Evolutionary conservation across 2,797 vertebrate genomes (phyloP), one percentile per base, ranked within the genome.

Genomic region (Arrhamphus sclerolepis): DNA sequence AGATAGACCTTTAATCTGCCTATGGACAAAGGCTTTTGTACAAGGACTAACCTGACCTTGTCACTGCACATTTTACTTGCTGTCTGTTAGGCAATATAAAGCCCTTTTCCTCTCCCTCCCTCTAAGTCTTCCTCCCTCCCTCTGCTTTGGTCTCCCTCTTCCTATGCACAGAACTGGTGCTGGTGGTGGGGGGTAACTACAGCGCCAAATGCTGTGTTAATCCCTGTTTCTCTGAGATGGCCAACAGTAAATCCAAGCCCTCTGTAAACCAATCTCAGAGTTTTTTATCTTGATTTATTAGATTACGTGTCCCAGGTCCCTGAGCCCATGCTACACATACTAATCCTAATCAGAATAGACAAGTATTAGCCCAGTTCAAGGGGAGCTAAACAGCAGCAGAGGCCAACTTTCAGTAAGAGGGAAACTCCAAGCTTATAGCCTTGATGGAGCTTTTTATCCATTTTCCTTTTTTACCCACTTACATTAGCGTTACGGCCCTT

Each of bases 1-100:
- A 92, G 92, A 93, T 93, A 94, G 93, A 93, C 93, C 92, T 95
- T 94, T 97, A 95, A 96, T 95, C 94, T 94, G 94, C 93, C 94
- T 93, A 91, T 90, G 92, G 94, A 97, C 95, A 96, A 96, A 97
- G 93, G 87, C 90, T 89, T 92, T 92, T 91, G 88, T 92, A 91
- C 84, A 90, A 89, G 94, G 93, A 93, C 94, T 77, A 91, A 92
- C 89, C 94, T 96, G 96, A 97, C 96, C 96, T 94, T 96, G 96
- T 98, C 97, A 97, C 93, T 94, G 93, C 81, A 90, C 94, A 88
- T 99, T 96, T 97, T 91, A 94, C 93, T 92, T 92, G 91, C 93
- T 94, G 96, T 93, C 94, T 93, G 89, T 97, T 94, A 78, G 73
- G 78, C 81, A 75, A 89, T 83, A 89, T 90, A 91, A 92, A 92